Base-by-base conservation (phyloP, 2,797 vertebrate species). In the Fringilla coelebs region DNA sequence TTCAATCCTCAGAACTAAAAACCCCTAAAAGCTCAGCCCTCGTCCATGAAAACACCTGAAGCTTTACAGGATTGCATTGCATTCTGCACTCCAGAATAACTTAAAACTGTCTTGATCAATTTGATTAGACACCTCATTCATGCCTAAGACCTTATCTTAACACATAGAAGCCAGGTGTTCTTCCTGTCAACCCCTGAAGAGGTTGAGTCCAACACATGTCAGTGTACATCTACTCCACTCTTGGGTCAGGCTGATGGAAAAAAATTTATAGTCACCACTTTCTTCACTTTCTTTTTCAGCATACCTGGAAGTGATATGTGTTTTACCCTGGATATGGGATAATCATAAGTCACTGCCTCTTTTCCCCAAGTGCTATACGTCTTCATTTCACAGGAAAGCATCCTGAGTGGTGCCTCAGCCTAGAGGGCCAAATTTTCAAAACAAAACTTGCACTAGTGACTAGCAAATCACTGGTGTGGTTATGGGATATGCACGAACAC, bases 401-500 rank as follows among this genome's bases (percentile, higher is more conserved):
- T 38, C 24, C 26, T 28, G 29, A 21, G 19, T 79, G 32, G 7
- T 79, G 29, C 18, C 9, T 79, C 19, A 40, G 24, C 34, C 34
- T 57, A 41, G 21, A 84, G 9, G 7, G 21, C 17, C 3, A 1
- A 60, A 57, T 54, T 52, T 73, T 82, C 63, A 91, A 62, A 82
- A 16, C 18, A 2, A 2, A 43, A 85, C 78, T 5, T 60, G 61
- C 29, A 62, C 8, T 31, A 60, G 20, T 73, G 52, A 66, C 25
- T 13, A 78, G 31, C 3, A 45, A 81, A 45, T 58, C 54, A 71
- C 9, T 51, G 22, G 15, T 2, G 1, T 19, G 25, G 22, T 41
- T 2, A 1, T 0, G 6, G 15, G 13, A 38, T 5, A 14, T 13
- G n/a, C 38, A 68, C 6, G 29, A 88, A 67, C 0, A 9, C 13